phyloP scores from a whole-genome alignment of 2,797 vertebrate genomes.

The Anomalospiza imberbis region DNA sequence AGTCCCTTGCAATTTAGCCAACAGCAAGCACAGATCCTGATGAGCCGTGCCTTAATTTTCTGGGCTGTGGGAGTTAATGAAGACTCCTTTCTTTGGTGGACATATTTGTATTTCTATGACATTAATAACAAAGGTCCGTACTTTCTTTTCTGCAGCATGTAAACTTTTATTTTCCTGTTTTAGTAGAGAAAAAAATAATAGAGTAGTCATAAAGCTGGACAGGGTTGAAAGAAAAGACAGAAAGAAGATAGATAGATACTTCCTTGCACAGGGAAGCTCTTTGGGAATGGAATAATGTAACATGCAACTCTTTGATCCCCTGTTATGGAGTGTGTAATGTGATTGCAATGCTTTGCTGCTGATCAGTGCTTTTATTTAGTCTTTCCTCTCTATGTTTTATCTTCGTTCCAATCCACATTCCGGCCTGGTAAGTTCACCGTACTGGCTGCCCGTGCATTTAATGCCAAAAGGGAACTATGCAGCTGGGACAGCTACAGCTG shows the following conservation, averaged over 20 bases:
- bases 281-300: not conserved
- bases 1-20: conserved; percentile 82
- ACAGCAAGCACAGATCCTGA: conserved; percentile 76
- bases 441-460: not conserved
- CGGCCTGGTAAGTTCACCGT: not conserved
- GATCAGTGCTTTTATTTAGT: not conserved
- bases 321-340: not conserved
- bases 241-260: not conserved
- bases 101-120: conserved; percentile 85
- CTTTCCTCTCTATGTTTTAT: not conserved
- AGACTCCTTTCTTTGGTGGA: conserved; percentile 81
- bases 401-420: not conserved
- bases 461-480: conserved; percentile 30
- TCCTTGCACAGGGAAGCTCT: not conserved
- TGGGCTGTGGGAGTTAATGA: conserved; percentile 85
- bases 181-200: not conserved
- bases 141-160: conserved; percentile 65
- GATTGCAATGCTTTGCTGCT: not conserved
- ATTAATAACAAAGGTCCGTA: conserved; percentile 78
- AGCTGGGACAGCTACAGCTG: conserved; percentile 47
- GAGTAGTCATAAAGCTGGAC: not conserved
- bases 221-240: not conserved
- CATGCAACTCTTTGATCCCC: not conserved
- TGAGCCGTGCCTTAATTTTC: conserved; percentile 86
- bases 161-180: conserved; percentile 52